Evolutionary conservation across 2,888 invertebrate genomes (phyloP), one percentile per base, ranked within the genome.

Genomic region (Dolichomitus sp.): DNA sequence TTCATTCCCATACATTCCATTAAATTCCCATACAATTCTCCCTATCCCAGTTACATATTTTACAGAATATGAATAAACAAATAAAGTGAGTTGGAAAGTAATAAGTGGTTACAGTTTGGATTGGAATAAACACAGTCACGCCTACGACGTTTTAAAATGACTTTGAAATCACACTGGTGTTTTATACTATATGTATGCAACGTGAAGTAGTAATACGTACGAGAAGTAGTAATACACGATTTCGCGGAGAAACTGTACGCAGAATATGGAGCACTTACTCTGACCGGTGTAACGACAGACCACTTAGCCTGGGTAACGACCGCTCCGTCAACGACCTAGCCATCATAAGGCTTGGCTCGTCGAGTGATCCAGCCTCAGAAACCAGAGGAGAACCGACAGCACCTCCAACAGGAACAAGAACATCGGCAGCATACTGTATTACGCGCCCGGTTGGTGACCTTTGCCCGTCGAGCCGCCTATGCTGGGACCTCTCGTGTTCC

Each of bases 231-330:
- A 48, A 74, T 37, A 72, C 42, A 40, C 70, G 37, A 76, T 82
- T 84, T 59, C 69, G 82, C 75, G 85, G 66, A 74, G 85, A 86
- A 87, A 86, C 86, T 83, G 81, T 85, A 84, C 84, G 84, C 79
- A 83, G 81, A 88, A 90, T 90, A 89, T 91, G 81, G 89, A 89
- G 90, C 89, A 90, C 86, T 89, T 88, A 89, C 84, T 54, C 48
- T 52, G 61, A 81, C 83, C 87, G 83, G 79, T 86, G 87, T 88
- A 89, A 90, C 88, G 87, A 87, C 85, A 70, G 76, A 70, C 86
- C 89, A 89, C 90, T 91, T 91, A 91, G 86, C 84, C 84, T 84
- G 89, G 88, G 88, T 90, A 91, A 91, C 90, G 88, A 91, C 88
- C 90, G 87, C 86, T 86, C 87, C 87, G 80, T 86, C 87, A 82